These are phyloP conservation scores for Resseliella maxima DNA, from an alignment of 2,888 invertebrate genomes.

Conservation along the genomic window DNA sequence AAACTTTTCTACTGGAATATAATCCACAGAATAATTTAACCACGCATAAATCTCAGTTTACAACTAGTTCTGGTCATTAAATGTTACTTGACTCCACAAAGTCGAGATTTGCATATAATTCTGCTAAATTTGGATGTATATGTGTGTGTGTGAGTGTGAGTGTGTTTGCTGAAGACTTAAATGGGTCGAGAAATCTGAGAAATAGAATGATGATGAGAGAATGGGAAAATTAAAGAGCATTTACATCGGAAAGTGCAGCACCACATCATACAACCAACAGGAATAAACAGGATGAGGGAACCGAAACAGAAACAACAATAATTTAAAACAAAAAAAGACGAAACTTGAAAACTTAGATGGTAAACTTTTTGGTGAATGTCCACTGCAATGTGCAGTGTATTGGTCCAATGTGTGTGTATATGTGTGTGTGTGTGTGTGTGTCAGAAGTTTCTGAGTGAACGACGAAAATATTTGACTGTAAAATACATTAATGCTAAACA, in stretches of 20 bases:
- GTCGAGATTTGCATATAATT: background rate
- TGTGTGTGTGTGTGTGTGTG: background rate
- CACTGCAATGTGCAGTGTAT: background rate
- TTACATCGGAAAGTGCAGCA: background rate
- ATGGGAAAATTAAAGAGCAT: constrained; percentile 23
- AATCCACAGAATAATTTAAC: constrained; percentile 27
- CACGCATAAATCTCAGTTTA: constrained; percentile 34
- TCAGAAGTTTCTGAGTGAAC: background rate
- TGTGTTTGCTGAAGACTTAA: background rate
- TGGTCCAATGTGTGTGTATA: no score
- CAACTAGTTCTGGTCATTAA: constrained; percentile 38
- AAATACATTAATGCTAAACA: constrained; percentile 17
- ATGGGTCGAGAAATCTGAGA: no score
- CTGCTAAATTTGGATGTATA: no score
- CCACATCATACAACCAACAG: background rate
- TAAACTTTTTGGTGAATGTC: constrained; percentile 30
- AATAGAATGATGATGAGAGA: background rate
- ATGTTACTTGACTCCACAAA: constrained; percentile 34
- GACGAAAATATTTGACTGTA: background rate
- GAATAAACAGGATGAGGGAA: background rate
- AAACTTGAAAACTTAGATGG: no score
- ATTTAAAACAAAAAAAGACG: background rate
- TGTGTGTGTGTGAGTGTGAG: background rate
- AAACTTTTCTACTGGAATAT: background rate
- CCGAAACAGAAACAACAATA: no score